Conservation (phyloP, 1,140 invertebrate genomes). For the Bombus vancouverensis region DNA sequence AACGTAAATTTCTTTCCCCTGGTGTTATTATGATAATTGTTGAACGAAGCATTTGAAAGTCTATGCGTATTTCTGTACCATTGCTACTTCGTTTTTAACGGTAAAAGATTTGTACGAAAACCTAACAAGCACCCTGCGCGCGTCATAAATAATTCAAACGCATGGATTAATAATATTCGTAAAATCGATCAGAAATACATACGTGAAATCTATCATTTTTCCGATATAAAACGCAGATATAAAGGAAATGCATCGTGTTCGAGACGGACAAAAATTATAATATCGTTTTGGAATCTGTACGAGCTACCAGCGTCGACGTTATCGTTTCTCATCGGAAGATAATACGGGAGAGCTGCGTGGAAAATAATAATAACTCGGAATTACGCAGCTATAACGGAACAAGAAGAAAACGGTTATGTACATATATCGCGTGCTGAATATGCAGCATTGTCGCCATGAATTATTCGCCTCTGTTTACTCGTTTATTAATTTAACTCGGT, state of each 20-base stretch:
- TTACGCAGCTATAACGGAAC: conserved; percentile 32
- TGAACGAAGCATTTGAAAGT: no score
- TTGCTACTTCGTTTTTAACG: no score
- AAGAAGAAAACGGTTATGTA: conserved; percentile 27
- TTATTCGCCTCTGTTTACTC: not conserved
- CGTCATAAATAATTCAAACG: not conserved
- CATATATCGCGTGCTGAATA: not conserved
- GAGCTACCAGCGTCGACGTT: not conserved
- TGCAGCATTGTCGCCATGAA: conserved; percentile 46
- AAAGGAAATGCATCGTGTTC: no score
- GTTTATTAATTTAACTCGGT: not conserved
- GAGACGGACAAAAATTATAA: not conserved
- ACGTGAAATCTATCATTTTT: no score
- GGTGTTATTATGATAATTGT: no score
- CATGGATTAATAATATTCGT: not conserved
- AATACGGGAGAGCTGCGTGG: not conserved
- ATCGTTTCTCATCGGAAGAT: conserved; percentile 14
- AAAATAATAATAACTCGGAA: conserved; percentile 21
- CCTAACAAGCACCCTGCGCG: not conserved
- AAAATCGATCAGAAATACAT: not conserved
- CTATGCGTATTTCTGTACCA: no score
- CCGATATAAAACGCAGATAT: no score
- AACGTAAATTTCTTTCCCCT: no score
- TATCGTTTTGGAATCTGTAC: not conserved
- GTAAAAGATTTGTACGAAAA: not conserved